These are phyloP conservation scores for Amphipyra tragopoginis DNA, from an alignment of 2,888 invertebrate genomes.

Conservation along the genomic window DNA sequence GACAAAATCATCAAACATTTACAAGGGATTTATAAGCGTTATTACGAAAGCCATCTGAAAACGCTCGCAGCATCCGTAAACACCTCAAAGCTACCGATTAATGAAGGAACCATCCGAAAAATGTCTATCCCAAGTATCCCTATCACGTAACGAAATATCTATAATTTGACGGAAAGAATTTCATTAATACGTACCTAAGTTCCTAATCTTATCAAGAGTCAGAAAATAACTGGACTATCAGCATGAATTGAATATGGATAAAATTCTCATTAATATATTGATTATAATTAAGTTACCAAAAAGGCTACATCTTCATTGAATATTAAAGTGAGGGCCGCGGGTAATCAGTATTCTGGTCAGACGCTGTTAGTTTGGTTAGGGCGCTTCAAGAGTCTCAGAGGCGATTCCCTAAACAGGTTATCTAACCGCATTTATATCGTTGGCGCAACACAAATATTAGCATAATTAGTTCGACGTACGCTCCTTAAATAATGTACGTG, in stretches of 20 bases:
- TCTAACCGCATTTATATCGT: constrained; percentile 85
- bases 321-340: constrained; percentile 70
- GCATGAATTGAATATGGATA: constrained; percentile 55
- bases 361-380: constrained; percentile 81
- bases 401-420: constrained; percentile 87
- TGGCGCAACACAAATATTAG: constrained; percentile 83
- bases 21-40: constrained; percentile 16
- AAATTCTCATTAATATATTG: constrained; percentile 69
- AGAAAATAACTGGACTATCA: constrained; percentile 52
- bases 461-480: constrained; percentile 82
- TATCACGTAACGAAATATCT: constrained; percentile 64
- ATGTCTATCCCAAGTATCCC: constrained; percentile 61
- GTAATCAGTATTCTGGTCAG: constrained; percentile 83
- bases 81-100: constrained; percentile 54
- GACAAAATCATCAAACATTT: constrained; percentile 3
- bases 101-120: constrained; percentile 57
- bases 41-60: constrained; percentile 27
- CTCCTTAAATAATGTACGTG: constrained; percentile 71
- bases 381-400: constrained; percentile 77
- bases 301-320: constrained; percentile 77
- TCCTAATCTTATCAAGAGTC: constrained; percentile 53
- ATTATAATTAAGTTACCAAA: constrained; percentile 72
- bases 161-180: constrained; percentile 63
- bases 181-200: constrained; percentile 60
- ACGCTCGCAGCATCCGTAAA: constrained; percentile 49